These are phyloP conservation scores for Lasioglossum baleicum DNA, from an alignment of 1,140 invertebrate species.

Conservation along the genomic window DNA sequence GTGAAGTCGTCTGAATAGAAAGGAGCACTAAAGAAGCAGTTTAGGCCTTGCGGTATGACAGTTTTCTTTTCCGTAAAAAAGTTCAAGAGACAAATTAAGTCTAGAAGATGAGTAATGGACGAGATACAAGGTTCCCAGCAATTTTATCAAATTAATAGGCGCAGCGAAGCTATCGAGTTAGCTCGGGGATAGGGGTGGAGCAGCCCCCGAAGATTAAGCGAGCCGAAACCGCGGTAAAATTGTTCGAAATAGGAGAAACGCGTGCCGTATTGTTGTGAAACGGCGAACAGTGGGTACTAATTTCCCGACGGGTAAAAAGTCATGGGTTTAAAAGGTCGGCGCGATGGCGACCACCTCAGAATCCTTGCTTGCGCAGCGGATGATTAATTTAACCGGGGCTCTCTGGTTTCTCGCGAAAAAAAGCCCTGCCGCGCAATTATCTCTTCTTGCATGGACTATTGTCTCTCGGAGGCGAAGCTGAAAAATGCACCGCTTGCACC, in stretches of 20 bases:
- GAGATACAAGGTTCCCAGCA: background rate
- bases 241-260: conserved; percentile 7
- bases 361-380: conserved; percentile 46
- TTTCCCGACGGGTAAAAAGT: conserved; percentile 7
- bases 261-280: conserved; percentile 13
- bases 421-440: conserved; percentile 32
- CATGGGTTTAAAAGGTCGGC: conserved; percentile 22
- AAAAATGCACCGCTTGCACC: conserved; percentile 49
- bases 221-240: background rate
- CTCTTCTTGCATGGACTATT: conserved; percentile 47
- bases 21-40: too few species aligned
- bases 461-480: conserved; percentile 40
- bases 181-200: too few species aligned
- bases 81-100: too few species aligned
- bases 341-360: background rate
- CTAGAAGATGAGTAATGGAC: too few species aligned
- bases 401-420: background rate
- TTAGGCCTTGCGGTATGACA: too few species aligned
- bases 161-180: too few species aligned
- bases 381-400: conserved; percentile 41
- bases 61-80: too few species aligned
- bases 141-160: background rate
- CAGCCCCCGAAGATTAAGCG: too few species aligned
- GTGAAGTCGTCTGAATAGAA: too few species aligned
- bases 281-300: conserved; percentile 16